Evolutionary conservation across 2,113 vertebrate species (phyloP).

Genomic region (Labrus mixtus): DNA sequence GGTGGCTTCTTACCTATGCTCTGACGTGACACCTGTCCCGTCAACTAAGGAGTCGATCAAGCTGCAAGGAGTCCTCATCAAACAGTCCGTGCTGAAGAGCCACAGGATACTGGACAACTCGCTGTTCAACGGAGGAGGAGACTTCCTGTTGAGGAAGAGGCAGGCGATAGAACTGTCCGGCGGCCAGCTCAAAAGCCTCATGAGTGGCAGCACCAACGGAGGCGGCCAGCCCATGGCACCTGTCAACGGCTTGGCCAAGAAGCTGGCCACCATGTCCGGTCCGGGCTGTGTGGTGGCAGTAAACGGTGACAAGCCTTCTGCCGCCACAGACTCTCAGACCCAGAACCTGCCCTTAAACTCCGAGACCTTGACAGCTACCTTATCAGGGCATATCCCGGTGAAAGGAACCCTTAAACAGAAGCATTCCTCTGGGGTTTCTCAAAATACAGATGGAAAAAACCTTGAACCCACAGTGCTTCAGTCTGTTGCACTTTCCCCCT

Average conservation of each 20-base stretch:
- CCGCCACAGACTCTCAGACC: constrained; percentile 67
- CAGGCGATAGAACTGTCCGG: constrained; percentile 92
- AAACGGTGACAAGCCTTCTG: constrained; percentile 87
- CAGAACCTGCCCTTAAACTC: constrained; percentile 78
- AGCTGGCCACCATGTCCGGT: constrained; percentile 87
- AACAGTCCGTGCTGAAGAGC: constrained; percentile 94
- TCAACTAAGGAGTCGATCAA: constrained; percentile 94
- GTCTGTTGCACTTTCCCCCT: constrained; percentile 57
- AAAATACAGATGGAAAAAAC: constrained; percentile 65
- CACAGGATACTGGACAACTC: constrained; percentile 91
- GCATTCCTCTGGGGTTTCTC: constrained; percentile 72
- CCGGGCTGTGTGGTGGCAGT: constrained; percentile 87
- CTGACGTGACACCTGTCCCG: constrained; percentile 94
- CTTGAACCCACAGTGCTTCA: constrained; percentile 65
- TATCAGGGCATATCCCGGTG: constrained; percentile 88
- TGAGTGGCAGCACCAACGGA: constrained; percentile 88
- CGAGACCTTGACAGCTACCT: constrained; percentile 82
- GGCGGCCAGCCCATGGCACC: constrained; percentile 83
- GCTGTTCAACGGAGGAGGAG: constrained; percentile 87
- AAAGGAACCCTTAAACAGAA: constrained; percentile 81
- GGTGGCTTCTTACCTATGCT: constrained; percentile 94
- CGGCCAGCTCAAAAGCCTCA: constrained; percentile 92
- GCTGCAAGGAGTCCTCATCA: constrained; percentile 95
- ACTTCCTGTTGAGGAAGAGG: constrained; percentile 90
- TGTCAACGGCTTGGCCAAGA: constrained; percentile 96